Base-by-base conservation (phyloP, 2,888 invertebrate species). In the Synergus itoensis region DNA sequence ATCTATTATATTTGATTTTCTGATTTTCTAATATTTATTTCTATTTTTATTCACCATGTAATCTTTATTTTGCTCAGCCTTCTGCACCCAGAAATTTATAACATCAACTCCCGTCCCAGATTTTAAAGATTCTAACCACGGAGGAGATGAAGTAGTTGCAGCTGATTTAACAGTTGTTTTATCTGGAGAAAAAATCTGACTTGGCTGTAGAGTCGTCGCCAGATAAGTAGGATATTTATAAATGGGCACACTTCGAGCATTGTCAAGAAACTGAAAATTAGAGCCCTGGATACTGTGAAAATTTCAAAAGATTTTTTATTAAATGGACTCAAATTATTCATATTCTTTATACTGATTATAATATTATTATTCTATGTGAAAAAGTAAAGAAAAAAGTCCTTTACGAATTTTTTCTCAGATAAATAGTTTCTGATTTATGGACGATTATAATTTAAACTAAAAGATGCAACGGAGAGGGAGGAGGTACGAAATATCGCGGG, bases 61-160 rank as follows among this genome's bases (percentile, higher is more conserved):
- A 45, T 85, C 67, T 45, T 79, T 77, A 28, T 82, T 80, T 12
- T 80, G 81, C 43, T 84, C 84, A 18, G 88, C 84, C 48, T 84
- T 86, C 18, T 85, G 80, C 1, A 87, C 82, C 88, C 89, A 88
- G 11, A 82, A 78, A 62, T 86, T 86, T 14, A 89, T 82, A 41
- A 88, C 85, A n/a, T 88, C 86, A 8, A 86, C 77, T 63, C 87
- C 88, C 12, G 86, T 86, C 76, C 85, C 84, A 40, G 83, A 78
- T 67, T 84, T 86, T 11, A 89, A 81, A 79, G 86, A 84, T 79
- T 85, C 81, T 77, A 89, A 77, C 89, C 88, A 88, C 43, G 80
- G 77, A 8, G 85, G n/a, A 28, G 36, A 36, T 73, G 9, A 12
- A 53, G 28, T 60, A 12, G 60, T 21, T 21, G 60, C 12, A 12